phyloP scores from a whole-genome alignment of 2,797 vertebrate species.

The Gymnopithys bicolor region DNA sequence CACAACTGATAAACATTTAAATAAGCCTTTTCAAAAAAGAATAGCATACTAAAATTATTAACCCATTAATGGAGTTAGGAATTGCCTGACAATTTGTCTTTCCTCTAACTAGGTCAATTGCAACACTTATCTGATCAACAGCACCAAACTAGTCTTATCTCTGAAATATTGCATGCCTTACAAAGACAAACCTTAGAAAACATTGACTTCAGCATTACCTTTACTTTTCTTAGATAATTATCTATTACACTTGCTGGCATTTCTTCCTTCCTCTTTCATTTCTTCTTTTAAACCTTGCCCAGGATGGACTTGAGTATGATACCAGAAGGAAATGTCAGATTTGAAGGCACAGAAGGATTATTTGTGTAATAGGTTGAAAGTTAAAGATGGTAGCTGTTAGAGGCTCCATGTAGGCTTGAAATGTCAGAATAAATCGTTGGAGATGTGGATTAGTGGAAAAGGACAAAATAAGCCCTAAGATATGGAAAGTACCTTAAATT shows the following conservation, averaged over 20 bases:
- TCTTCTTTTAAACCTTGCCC: neutral
- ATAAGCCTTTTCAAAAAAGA: conserved; percentile 85
- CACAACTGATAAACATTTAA: conserved; percentile 93
- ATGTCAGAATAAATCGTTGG: neutral
- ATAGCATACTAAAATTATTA: conserved; percentile 82
- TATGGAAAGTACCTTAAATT: neutral
- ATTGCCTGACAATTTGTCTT: conserved; percentile 43
- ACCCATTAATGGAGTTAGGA: conserved; percentile 76
- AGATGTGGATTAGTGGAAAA: neutral
- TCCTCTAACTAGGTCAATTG: conserved; percentile 65
- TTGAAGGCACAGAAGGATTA: neutral
- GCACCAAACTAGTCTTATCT: neutral
- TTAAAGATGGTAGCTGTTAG: neutral
- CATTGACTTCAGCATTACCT: neutral
- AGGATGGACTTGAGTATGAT: neutral
- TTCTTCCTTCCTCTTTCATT: neutral
- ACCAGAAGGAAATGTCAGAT: neutral
- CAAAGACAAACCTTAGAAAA: neutral
- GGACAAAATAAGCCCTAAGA: neutral
- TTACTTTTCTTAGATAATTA: neutral
- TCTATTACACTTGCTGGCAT: neutral
- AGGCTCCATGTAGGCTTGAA: neutral
- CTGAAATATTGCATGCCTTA: neutral
- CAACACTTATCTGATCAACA: neutral
- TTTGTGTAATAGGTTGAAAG: neutral